phyloP scores from a whole-genome alignment of 2,888 invertebrate genomes.

The Leucoptera coffeella region DNA sequence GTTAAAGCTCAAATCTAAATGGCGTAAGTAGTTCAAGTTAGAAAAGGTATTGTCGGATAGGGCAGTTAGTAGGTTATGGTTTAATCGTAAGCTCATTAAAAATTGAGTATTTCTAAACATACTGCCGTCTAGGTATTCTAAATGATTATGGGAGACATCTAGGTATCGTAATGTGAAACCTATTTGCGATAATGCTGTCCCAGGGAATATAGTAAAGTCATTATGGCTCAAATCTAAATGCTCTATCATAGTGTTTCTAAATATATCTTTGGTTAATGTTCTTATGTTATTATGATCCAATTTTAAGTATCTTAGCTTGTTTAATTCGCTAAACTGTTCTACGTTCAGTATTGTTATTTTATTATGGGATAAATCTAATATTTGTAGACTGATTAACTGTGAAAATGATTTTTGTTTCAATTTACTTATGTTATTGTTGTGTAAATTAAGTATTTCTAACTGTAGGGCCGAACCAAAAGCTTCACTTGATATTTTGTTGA shows the following conservation, averaged over 20 bases:
- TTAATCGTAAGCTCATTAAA: constrained; percentile 69
- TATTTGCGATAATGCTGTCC: constrained; percentile 69
- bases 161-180: constrained; percentile 73
- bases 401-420: constrained; percentile 72
- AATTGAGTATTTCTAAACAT: constrained; percentile 81
- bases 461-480: constrained; percentile 65
- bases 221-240: constrained; percentile 75
- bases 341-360: constrained; percentile 68
- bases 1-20: constrained; percentile 76
- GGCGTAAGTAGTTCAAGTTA: constrained; percentile 69
- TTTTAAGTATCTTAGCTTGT: constrained; percentile 66
- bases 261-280: constrained; percentile 70
- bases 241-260: constrained; percentile 73
- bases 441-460: constrained; percentile 68
- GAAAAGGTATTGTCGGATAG: constrained; percentile 86
- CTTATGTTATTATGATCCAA: constrained; percentile 67
- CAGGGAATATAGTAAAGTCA: constrained; percentile 73
- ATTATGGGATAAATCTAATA: constrained; percentile 74
- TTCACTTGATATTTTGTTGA: constrained; percentile 63
- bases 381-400: constrained; percentile 67
- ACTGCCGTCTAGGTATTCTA: constrained; percentile 83
- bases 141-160: constrained; percentile 70
- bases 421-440: constrained; percentile 66
- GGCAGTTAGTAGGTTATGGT: constrained; percentile 75
- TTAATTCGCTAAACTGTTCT: constrained; percentile 73